Percentiles rank a stretch among this genome's conserved stretches.
phyloP scores from a whole-genome alignment of 2,113 vertebrate species.

The Rhinolophus ferrumequinum region DNA sequence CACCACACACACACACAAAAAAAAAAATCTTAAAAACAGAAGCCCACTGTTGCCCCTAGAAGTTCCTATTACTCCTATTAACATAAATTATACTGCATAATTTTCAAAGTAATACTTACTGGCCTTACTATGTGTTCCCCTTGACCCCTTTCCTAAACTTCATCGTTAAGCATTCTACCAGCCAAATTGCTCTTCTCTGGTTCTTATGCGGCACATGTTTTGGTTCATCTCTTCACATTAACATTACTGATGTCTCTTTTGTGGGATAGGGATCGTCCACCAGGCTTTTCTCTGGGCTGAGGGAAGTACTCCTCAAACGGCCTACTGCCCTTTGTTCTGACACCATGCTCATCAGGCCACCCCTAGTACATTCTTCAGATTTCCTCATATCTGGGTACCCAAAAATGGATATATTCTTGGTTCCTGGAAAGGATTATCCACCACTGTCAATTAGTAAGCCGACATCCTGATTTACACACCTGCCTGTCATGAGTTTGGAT shows the following conservation, averaged over 20 bases:
- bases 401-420: too few relatives aligned
- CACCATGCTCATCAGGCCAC: neutral
- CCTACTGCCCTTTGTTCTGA: neutral
- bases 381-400: neutral
- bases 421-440: neutral
- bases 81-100: neutral
- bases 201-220: neutral
- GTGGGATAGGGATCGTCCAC: too few relatives aligned
- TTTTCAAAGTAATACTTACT: neutral
- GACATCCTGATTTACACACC: neutral
- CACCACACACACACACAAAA: neutral
- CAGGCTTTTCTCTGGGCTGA: neutral
- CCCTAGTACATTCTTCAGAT: neutral
- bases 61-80: neutral
- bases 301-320: neutral
- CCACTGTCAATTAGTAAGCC: neutral
- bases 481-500: neutral
- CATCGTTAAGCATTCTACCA: neutral
- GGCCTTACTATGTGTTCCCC: neutral
- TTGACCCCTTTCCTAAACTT: neutral
- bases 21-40: neutral
- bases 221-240: neutral
- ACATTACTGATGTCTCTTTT: neutral
- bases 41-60: neutral
- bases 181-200: neutral